Conservation (phyloP, 2,888 invertebrate genomes). For the Platypus cylindrus region DNA sequence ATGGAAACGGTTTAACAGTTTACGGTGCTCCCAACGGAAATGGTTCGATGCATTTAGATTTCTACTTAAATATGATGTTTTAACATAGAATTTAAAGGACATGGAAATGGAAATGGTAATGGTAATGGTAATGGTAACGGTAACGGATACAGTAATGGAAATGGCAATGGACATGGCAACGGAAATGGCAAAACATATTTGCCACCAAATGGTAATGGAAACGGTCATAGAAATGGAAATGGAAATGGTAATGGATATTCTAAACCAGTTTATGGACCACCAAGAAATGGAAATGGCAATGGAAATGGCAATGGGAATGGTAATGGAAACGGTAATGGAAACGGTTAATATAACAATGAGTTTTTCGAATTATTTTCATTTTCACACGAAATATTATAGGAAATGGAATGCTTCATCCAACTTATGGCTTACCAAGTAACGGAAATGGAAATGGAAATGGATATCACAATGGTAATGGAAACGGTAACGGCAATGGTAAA, state of each 20-base stretch:
- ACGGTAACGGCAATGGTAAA: slow-evolving; percentile 17
- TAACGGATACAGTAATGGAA: slow-evolving; percentile 17
- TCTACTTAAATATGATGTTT: slow-evolving; percentile 14
- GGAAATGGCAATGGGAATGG: slow-evolving; percentile 20
- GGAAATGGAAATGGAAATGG: slow-evolving; percentile 19
- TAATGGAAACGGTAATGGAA: slow-evolving; percentile 13
- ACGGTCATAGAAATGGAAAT: too few species aligned
- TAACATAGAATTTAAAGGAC: slow-evolving; percentile 11
- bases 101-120: slow-evolving; percentile 19
- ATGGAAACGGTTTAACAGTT: slow-evolving; percentile 4
- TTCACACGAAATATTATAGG: slow-evolving; percentile 15
- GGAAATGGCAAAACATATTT: slow-evolving; percentile 27
- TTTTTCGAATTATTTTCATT: slow-evolving; percentile 13
- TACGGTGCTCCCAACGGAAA: slow-evolving; percentile 25
- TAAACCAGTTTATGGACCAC: slow-evolving; percentile 20
- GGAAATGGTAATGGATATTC: slow-evolving; percentile 12
- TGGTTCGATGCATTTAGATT: slow-evolving; percentile 15
- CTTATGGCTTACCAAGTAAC: slow-evolving; percentile 19
- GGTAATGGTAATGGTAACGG: slow-evolving; percentile 18
- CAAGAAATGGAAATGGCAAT: slow-evolving; percentile 16
- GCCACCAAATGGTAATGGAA: slow-evolving; percentile 21
- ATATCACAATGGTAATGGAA: slow-evolving; percentile 11
- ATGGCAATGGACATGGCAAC: slow-evolving; percentile 15
- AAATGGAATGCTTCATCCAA: slow-evolving; percentile 19
- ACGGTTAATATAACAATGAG: slow-evolving; percentile 6